Conservation (phyloP, 2,797 vertebrate species). For the Cottoperca gobio region DNA sequence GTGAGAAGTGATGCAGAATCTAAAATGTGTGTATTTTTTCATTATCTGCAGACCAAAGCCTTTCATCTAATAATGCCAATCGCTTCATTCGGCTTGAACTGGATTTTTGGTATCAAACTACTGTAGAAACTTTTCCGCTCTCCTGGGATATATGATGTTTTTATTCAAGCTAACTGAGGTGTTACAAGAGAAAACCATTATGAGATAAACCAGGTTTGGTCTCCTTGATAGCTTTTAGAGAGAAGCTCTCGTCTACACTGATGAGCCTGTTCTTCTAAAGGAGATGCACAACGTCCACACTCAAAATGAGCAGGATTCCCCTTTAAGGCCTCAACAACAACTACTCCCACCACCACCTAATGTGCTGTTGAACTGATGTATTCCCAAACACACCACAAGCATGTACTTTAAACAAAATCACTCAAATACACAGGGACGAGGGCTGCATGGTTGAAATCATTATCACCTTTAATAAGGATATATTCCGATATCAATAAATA, state of each 20-base stretch:
- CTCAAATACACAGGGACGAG: background rate
- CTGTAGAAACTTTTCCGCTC: background rate
- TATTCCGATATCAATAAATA: background rate
- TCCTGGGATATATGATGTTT: background rate
- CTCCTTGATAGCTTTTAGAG: background rate
- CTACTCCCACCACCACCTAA: background rate
- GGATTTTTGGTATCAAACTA: background rate
- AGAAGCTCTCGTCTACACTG: background rate
- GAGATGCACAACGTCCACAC: background rate
- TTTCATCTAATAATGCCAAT: background rate
- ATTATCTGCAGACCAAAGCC: background rate
- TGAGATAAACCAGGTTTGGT: slow-evolving; percentile 31
- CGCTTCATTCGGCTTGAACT: background rate
- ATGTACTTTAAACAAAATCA: background rate
- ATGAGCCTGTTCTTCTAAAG: background rate
- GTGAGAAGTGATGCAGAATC: background rate
- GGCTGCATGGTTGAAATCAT: background rate
- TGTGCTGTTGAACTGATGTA: slow-evolving; percentile 8
- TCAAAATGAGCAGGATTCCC: slow-evolving; percentile 7
- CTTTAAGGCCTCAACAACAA: slow-evolving; percentile 19
- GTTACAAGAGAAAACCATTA: slow-evolving; percentile 26
- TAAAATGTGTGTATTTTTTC: slow-evolving; percentile 7
- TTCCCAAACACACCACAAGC: background rate
- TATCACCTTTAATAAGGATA: background rate
- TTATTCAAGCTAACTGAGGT: background rate